Conservation (phyloP, 1,140 invertebrate genomes). For the Drosophila malerkotliana region DNA sequence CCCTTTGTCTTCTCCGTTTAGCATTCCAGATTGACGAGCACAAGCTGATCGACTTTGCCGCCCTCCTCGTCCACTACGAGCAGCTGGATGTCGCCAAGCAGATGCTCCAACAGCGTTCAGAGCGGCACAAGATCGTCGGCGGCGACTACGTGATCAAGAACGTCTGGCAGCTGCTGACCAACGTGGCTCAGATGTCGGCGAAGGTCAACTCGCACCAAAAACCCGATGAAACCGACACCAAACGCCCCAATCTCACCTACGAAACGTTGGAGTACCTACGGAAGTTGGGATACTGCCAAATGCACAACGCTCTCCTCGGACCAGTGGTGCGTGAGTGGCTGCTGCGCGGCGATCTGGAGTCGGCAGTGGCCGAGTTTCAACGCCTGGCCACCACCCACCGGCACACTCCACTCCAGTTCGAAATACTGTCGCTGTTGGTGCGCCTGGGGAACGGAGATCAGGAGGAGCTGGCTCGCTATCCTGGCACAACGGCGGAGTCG, state of each 20-base stretch:
- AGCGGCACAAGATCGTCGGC: slow-evolving; percentile 55
- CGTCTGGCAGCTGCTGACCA: slow-evolving; percentile 84
- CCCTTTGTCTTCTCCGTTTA: slow-evolving; percentile 3
- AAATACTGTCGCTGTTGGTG: slow-evolving; percentile 84
- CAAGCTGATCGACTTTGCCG: slow-evolving; percentile 85
- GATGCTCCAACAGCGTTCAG: slow-evolving; percentile 65
- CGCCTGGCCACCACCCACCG: slow-evolving; percentile 73
- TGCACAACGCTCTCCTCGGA: slow-evolving; percentile 83
- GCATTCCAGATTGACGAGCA: slow-evolving; percentile 84
- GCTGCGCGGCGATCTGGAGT: slow-evolving; percentile 78
- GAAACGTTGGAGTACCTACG: slow-evolving; percentile 76
- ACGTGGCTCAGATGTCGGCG: slow-evolving; percentile 64
- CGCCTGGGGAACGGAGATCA: slow-evolving; percentile 66
- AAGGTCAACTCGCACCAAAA: slow-evolving; percentile 14
- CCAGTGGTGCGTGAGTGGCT: slow-evolving; percentile 84
- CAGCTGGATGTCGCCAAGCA: slow-evolving; percentile 82
- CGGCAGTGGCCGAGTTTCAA: slow-evolving; percentile 81
- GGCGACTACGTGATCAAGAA: slow-evolving; percentile 70
- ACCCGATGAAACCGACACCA: not conserved
- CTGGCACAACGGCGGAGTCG: slow-evolving; percentile 16
- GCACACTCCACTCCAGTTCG: slow-evolving; percentile 84
- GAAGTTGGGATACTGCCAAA: slow-evolving; percentile 83
- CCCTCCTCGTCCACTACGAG: slow-evolving; percentile 81
- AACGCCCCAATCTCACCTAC: slow-evolving; percentile 44
- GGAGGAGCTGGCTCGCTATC: slow-evolving; percentile 40